A percentile compares a stretch with the other conserved stretches of the same genome.
Conservation (phyloP, 2,888 invertebrate species). For the Phorcus lineatus region DNA sequence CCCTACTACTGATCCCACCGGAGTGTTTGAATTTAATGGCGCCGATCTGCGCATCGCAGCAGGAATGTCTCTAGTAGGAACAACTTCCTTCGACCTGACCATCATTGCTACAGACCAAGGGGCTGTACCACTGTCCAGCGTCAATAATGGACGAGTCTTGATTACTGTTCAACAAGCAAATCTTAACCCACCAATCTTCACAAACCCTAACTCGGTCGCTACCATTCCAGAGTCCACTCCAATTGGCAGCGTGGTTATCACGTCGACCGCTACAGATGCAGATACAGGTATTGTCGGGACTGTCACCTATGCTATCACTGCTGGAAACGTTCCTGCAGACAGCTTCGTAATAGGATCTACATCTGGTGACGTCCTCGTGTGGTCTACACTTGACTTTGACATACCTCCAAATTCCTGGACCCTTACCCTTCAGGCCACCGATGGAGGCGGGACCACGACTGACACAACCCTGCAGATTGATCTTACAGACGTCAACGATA, state of each 20-base stretch:
- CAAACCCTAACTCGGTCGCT: not conserved
- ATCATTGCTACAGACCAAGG: constrained; percentile 39
- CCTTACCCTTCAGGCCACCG: constrained; percentile 49
- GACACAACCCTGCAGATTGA: constrained; percentile 45
- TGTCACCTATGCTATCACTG: constrained; percentile 52
- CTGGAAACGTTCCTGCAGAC: constrained; percentile 48
- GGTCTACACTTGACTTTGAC: constrained; percentile 62
- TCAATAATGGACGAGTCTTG: not conserved
- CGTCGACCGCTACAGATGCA: constrained; percentile 33
- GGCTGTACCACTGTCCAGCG: not conserved
- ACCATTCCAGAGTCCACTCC: not conserved
- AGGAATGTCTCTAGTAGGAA: constrained; percentile 45
- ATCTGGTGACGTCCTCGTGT: constrained; percentile 47
- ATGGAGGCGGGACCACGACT: constrained; percentile 43
- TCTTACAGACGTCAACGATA: constrained; percentile 57
- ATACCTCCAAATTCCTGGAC: constrained; percentile 42
- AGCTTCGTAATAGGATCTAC: constrained; percentile 46
- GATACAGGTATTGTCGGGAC: constrained; percentile 57
- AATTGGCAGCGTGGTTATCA: not conserved
- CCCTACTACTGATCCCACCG: not conserved
- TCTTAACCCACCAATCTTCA: not conserved
- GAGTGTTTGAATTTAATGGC: constrained; percentile 16
- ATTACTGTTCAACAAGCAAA: constrained; percentile 14
- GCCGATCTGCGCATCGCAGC: constrained; percentile 2
- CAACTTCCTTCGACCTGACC: constrained; percentile 43